phyloP scores from a whole-genome alignment of 2,888 invertebrate genomes.

The Archaeoteleia sp. region DNA sequence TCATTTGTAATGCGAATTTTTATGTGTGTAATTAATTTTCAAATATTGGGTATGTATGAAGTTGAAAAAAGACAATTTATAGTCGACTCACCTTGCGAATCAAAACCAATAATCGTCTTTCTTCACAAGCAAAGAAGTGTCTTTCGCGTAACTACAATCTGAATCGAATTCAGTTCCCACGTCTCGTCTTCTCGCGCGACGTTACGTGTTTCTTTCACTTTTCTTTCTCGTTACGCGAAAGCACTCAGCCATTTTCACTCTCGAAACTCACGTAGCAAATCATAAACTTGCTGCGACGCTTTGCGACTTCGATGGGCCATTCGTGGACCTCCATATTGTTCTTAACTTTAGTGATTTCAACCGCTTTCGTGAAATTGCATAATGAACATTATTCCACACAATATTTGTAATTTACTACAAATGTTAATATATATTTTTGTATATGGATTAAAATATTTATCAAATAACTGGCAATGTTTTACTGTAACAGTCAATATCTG shows the following conservation, averaged over 20 bases:
- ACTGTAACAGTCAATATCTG: too few species aligned
- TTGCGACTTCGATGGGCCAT: conserved; percentile 53
- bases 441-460: too few species aligned
- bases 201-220: conserved; percentile 56
- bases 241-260: conserved; percentile 65
- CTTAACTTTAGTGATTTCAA: too few species aligned
- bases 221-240: conserved; percentile 44
- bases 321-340: conserved; percentile 59
- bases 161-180: conserved; percentile 58
- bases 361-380: not conserved
- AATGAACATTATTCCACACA: too few species aligned
- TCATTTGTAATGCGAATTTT: too few species aligned
- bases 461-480: too few species aligned
- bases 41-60: not conserved
- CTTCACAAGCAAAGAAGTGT: conserved; percentile 25
- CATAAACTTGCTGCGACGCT: conserved; percentile 60
- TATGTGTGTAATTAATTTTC: too few species aligned
- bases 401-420: too few species aligned
- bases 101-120: conserved; percentile 31
- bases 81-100: conserved; percentile 42
- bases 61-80: not conserved
- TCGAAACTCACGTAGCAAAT: conserved; percentile 65
- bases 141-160: conserved; percentile 16
- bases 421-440: too few species aligned
- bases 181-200: conserved; percentile 43